Conservation (phyloP, 2,888 invertebrate species). For the Apodemia zela region DNA sequence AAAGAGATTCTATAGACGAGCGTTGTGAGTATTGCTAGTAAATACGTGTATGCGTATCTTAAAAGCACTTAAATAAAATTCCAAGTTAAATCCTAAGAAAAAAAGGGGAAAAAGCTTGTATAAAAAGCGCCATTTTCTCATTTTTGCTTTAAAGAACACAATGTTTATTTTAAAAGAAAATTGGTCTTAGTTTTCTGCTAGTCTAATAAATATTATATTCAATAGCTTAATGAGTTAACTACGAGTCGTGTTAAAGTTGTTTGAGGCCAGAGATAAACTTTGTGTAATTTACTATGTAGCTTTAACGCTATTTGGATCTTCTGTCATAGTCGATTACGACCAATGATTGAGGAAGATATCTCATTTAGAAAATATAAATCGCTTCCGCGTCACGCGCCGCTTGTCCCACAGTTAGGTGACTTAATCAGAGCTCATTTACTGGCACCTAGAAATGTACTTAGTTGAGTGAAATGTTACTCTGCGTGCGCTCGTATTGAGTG, state of each 20-base stretch:
- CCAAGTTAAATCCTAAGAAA: too few relatives aligned
- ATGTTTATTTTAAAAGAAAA: too few relatives aligned
- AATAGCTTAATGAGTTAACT: not conserved
- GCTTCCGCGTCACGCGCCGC: slow-evolving; percentile 43
- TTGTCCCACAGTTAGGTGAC: slow-evolving; percentile 34
- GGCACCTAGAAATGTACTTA: slow-evolving; percentile 56
- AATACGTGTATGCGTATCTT: too few relatives aligned
- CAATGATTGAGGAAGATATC: slow-evolving; percentile 14
- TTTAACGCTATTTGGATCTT: not conserved
- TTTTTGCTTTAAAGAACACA: too few relatives aligned
- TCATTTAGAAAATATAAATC: slow-evolving; percentile 21
- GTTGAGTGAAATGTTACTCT: slow-evolving; percentile 64
- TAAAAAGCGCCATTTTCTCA: too few relatives aligned
- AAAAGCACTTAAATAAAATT: too few relatives aligned
- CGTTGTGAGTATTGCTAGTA: too few relatives aligned
- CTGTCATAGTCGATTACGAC: slow-evolving; percentile 9
- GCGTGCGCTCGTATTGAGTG: slow-evolving; percentile 62
- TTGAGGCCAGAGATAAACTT: not conserved
- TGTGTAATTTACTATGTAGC: not conserved
- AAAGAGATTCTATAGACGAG: too few relatives aligned
- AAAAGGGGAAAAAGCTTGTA: too few relatives aligned
- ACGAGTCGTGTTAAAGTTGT: not conserved
- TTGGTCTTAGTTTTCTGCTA: too few relatives aligned
- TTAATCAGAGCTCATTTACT: slow-evolving; percentile 50
- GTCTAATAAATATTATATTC: not conserved